Evolutionary conservation across 2,797 vertebrate species (phyloP), one percentile per base, ranked within the genome.

Genomic region (Cirrhinus mrigala): DNA sequence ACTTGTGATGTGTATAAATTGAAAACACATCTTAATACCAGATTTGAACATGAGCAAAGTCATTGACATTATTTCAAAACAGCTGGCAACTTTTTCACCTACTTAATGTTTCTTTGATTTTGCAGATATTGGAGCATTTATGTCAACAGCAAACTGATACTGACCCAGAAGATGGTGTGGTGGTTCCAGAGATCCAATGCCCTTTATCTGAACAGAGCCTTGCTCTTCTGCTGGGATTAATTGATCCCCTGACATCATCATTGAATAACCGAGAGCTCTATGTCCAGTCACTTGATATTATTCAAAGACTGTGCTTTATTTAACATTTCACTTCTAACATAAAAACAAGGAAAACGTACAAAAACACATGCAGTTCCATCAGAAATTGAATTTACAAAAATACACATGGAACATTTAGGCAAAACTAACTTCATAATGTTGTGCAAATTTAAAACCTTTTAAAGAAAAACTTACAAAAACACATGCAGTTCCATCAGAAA

Each of bases 111-210:
- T 33, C 60, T 64, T 66, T 73, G n/a, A 24, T 37, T 76, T 54
- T 76, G 48, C 74, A 76, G 74, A 33, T 7, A 54, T 4, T 76
- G 8, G 24, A 37, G 74, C 74, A 56, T 11, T 18, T 76, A 8
- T 73, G 10, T 46, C 66, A 71, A 58, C 66, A 40, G n/a, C 48
- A 82, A 37, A 54, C 16, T 18, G 50, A 54, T 54, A 14, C 50
- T 52, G 18, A 56, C 74, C 74, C 50, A 76, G 74, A 76, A 27
- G 70, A 73, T 73, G 70, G 44, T 73, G 70, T 73, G 70, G 70
- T 73, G 70, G n/a, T 73, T 27, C 71, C 71, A 52, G 71, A 74
- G 46, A 74, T 29, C 48, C 44, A 74, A 18, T 48, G 24, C 71
- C 71, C 71, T 50, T 74, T 74, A 40, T 50, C 74, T 18, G 50